Percentiles rank a stretch among this genome's conserved stretches.
phyloP scores from a whole-genome alignment of 1,140 invertebrate species.

The Caenorhabditis brenneri region DNA sequence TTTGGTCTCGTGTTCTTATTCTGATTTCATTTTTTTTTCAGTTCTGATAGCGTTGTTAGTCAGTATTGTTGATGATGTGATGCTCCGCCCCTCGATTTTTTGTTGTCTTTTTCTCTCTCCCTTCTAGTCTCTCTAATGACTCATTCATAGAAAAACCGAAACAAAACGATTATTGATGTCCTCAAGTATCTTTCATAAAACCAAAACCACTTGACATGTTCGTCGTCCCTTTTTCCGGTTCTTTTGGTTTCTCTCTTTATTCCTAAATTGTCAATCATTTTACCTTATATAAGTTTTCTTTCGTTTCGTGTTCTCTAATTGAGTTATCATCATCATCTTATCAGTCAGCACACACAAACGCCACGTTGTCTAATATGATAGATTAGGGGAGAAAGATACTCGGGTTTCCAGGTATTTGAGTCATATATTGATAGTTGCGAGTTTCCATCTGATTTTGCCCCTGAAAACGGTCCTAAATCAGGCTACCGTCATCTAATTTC shows the following conservation, averaged over 20 bases:
- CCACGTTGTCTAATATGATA: constrained; percentile 9
- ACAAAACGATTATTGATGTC: neutral
- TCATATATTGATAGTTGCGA: too few species aligned
- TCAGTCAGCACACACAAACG: neutral
- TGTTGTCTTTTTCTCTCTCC: neutral
- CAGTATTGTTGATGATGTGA: neutral
- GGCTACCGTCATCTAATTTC: too few species aligned
- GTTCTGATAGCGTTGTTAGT: neutral
- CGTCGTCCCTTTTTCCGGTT: neutral
- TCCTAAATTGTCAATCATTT: neutral
- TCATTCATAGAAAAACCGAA: neutral
- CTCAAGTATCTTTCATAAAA: neutral
- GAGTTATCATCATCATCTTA: neutral
- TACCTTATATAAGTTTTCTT: neutral
- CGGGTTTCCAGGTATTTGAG: too few species aligned
- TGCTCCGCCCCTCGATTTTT: neutral
- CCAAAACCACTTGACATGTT: neutral
- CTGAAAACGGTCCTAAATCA: too few species aligned
- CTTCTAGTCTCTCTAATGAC: neutral
- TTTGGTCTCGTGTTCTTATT: neutral
- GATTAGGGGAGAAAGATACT: too few species aligned
- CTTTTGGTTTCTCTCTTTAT: neutral
- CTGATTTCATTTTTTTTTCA: neutral
- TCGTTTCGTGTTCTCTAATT: neutral
- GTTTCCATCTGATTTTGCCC: too few species aligned